Percentiles rank a stretch among this genome's conserved stretches.
Conservation (phyloP, 2,113 vertebrate genomes). For the Halcyon malimbica region DNA sequence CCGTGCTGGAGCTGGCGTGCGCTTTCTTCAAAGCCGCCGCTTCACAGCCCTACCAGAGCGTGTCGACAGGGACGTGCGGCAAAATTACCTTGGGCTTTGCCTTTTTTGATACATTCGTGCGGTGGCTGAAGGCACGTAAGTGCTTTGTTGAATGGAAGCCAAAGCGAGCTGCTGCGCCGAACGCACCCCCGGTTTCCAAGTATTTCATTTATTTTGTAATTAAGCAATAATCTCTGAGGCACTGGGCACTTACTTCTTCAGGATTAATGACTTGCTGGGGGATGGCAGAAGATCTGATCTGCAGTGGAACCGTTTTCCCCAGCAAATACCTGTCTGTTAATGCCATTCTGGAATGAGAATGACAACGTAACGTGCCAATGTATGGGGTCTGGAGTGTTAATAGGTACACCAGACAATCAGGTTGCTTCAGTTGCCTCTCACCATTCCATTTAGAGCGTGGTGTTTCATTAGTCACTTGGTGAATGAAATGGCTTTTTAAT, state of each 20-base stretch:
- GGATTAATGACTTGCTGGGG: constrained; percentile 16
- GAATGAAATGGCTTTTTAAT: constrained; percentile 60
- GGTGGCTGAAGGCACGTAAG: background rate
- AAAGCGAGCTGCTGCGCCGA: background rate
- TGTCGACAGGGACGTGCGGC: background rate
- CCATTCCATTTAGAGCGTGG: background rate
- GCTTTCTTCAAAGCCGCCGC: background rate
- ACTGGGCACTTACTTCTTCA: constrained; percentile 3
- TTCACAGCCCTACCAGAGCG: accelerated
- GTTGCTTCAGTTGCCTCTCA: background rate
- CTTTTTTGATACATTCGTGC: accelerated
- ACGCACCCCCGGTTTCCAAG: constrained; percentile 2
- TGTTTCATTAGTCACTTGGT: constrained; percentile 34
- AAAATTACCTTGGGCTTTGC: background rate
- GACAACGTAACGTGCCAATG: background rate
- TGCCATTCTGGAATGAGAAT: background rate
- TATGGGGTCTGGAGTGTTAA: background rate
- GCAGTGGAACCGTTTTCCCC: background rate
- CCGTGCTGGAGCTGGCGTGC: accelerated
- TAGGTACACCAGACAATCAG: background rate
- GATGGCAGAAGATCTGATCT: background rate
- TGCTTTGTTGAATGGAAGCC: background rate
- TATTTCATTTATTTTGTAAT: constrained; percentile 46
- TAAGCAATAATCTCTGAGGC: constrained; percentile 32
- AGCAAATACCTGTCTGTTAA: background rate